Evolutionary conservation across 2,888 invertebrate genomes (phyloP).

Genomic region (Diloba caeruleocephala): DNA sequence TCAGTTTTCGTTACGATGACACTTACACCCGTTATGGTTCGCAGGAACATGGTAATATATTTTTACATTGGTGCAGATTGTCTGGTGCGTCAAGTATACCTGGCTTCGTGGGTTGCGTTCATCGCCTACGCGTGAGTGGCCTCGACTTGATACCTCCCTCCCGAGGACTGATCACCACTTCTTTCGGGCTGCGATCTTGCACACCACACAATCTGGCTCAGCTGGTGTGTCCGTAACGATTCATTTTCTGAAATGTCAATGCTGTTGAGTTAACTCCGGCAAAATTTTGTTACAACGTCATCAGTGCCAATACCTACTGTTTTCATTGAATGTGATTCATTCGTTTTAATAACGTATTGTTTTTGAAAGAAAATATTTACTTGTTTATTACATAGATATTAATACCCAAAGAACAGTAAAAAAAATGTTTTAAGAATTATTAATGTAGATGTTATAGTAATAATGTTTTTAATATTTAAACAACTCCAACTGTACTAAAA

Average conservation of each 20-base stretch:
- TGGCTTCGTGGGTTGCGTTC: slow-evolving; percentile 95
- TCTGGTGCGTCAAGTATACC: slow-evolving; percentile 92
- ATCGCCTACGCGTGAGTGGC: slow-evolving; percentile 91
- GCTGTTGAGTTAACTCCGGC: not conserved
- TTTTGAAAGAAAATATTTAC: slow-evolving; percentile 11
- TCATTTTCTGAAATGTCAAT: not conserved
- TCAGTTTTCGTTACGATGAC: no score
- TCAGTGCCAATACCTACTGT: not conserved
- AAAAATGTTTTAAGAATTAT: slow-evolving; percentile 17
- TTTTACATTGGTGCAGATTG: slow-evolving; percentile 85
- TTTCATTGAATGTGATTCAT: not conserved
- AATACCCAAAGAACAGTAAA: not conserved
- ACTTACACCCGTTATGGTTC: no score
- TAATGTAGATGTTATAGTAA: slow-evolving; percentile 34
- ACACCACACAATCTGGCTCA: slow-evolving; percentile 81
- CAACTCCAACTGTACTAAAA: slow-evolving; percentile 56
- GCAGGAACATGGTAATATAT: not conserved
- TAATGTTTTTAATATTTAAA: slow-evolving; percentile 30
- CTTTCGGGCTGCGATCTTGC: slow-evolving; percentile 77
- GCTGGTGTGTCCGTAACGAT: slow-evolving; percentile 75
- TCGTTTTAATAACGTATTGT: slow-evolving; percentile 1
- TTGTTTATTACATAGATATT: not conserved
- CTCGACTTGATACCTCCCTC: slow-evolving; percentile 89
- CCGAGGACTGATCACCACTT: slow-evolving; percentile 81
- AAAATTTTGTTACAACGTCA: slow-evolving; percentile 1